phyloP scores from a whole-genome alignment of 2,888 invertebrate species.

The Endomychus coccineus region DNA sequence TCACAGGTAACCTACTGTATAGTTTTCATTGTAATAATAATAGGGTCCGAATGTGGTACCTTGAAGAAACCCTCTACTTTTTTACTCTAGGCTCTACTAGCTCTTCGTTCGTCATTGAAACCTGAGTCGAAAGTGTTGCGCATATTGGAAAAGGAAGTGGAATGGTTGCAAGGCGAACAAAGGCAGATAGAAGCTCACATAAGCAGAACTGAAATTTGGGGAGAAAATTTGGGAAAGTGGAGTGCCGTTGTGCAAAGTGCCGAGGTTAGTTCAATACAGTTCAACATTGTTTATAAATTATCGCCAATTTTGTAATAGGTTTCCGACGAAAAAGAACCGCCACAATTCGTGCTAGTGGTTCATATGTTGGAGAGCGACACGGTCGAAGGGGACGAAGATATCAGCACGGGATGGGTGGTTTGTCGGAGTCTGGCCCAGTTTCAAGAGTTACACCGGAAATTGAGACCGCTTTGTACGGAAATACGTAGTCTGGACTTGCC shows the following conservation, averaged over 20 bases:
- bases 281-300: background rate
- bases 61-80: too few relatives aligned
- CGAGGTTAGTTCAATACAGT: constrained; percentile 49
- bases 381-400: constrained; percentile 46
- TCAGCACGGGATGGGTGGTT: constrained; percentile 63
- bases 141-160: constrained; percentile 77
- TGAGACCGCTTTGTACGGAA: constrained; percentile 73
- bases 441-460: constrained; percentile 74
- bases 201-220: constrained; percentile 81
- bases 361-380: constrained; percentile 60
- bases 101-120: constrained; percentile 72
- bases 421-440: constrained; percentile 55
- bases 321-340: constrained; percentile 48
- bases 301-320: constrained; percentile 22
- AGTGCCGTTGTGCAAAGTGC: constrained; percentile 76
- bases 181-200: constrained; percentile 77
- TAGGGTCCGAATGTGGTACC: too few relatives aligned
- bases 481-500: constrained; percentile 77
- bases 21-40: too few relatives aligned
- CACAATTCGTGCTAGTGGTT: constrained; percentile 71
- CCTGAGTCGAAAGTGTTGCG: constrained; percentile 74
- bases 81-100: constrained; percentile 72
- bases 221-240: constrained; percentile 83
- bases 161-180: constrained; percentile 72
- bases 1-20: constrained; percentile 56